A percentile compares a stretch with the other conserved stretches of the same genome.
These are phyloP conservation scores for Epirrhoe tristata DNA, from an alignment of 2,888 invertebrate species.

Conservation along the genomic window DNA sequence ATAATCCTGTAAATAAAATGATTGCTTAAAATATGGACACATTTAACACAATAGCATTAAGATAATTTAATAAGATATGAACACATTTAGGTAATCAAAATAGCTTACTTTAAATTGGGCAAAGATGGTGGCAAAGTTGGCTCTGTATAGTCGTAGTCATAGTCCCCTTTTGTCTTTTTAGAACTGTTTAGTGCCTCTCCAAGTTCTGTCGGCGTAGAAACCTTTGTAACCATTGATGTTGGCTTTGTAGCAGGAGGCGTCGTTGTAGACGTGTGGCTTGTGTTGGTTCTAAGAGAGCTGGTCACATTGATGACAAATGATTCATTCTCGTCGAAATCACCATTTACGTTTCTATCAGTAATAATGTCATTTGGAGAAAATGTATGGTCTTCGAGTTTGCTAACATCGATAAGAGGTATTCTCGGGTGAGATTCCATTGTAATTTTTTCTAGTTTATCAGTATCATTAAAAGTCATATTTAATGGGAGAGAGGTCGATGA, in stretches of 20 bases:
- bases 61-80: not conserved
- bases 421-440: conserved; percentile 60
- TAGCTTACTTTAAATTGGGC: conserved; percentile 90
- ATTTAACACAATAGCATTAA: not conserved
- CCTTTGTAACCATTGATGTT: conserved; percentile 52
- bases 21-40: not conserved
- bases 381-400: conserved; percentile 64
- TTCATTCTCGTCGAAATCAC: conserved; percentile 79
- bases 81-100: not conserved
- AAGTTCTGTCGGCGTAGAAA: conserved; percentile 66
- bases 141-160: conserved; percentile 89
- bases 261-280: conserved; percentile 56
- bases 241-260: conserved; percentile 43
- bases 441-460: conserved; percentile 58
- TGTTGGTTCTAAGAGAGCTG: conserved; percentile 79
- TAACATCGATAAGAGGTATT: conserved; percentile 60
- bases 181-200: conserved; percentile 77
- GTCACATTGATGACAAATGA: conserved; percentile 85
- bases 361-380: conserved; percentile 74
- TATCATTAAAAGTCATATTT: conserved; percentile 60
- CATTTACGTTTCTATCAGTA: conserved; percentile 65
- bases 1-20: conserved; percentile 88
- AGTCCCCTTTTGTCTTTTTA: conserved; percentile 85
- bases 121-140: conserved; percentile 92
- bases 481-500: conserved; percentile 72